Conservation (phyloP, 2,113 vertebrate genomes). For the Climacteris rufus region DNA sequence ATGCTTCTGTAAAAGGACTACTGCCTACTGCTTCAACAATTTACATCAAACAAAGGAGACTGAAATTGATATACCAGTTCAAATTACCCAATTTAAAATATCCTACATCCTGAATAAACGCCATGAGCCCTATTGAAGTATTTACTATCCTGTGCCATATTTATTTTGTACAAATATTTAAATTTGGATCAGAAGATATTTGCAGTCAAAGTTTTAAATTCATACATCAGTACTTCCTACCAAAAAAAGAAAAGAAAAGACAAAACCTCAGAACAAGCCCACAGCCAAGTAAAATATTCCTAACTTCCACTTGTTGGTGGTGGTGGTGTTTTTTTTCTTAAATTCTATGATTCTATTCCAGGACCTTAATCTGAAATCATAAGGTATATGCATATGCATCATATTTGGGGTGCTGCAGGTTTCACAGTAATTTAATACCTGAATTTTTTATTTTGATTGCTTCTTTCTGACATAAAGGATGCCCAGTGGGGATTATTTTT, state of each 20-base stretch:
- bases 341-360: neutral
- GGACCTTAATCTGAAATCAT: neutral
- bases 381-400: neutral
- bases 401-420: neutral
- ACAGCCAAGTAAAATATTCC: neutral
- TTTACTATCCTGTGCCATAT: neutral
- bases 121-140: neutral
- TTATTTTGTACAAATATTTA: neutral
- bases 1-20: neutral
- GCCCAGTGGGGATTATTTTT: neutral
- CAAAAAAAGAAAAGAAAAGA: fast-evolving
- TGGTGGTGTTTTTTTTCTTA: no score
- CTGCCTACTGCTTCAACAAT: neutral
- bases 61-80: neutral
- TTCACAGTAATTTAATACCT: neutral
- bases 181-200: neutral
- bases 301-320: neutral
- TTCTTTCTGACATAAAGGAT: neutral
- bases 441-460: neutral
- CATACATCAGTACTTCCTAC: neutral
- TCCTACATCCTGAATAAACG: neutral
- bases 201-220: neutral
- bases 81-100: neutral
- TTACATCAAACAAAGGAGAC: neutral
- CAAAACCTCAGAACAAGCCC: neutral